Base-by-base conservation (phyloP, 2,797 vertebrate genomes). In the Bradypus variegatus region DNA sequence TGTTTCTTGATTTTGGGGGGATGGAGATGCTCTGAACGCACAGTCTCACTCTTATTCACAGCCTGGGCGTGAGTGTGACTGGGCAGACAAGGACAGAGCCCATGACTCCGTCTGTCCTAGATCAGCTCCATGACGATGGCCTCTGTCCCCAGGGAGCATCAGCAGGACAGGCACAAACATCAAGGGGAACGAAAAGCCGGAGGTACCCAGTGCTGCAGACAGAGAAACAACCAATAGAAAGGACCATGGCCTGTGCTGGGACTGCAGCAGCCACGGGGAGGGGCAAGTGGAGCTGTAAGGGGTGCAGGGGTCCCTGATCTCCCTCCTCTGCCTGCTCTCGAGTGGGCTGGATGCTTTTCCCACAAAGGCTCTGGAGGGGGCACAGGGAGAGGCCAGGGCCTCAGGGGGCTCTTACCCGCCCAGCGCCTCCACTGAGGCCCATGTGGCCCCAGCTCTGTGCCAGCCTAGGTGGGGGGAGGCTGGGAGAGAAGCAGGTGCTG, bases 391-490 rank as follows among this genome's bases (percentile, higher is more conserved):
- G 67, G 41, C 38, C 23, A 1, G 9, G 21, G 31, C 6, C n/a
- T 55, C 45, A 4, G 0, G 3, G 5, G 41, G 60, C 25, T 75
- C 69, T 84, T 38, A 6, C 2, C 31, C 33, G 45, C 5, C 33
- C 64, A 8, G 85, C 50, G 4, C 81, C 41, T 50, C 19, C 31
- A 62, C n/a, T 2, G 38, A 33, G 60, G 76, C 58, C n/a, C 5
- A 3, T 23, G 0, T 2, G 25, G 5, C 9, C 16, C 31, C 41
- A 0, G 31, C 33, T 72, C 38, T 12, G 12, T 10, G n/a, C 14
- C 6, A 1, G 69, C 16, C 33, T 25, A 10, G 76, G 0, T 2
- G 25, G 13, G 75, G 58, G n/a, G 48, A 55, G 16, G 5, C 31
- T 8, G 45, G 18, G 55, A 76, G 69, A 50, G 33, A 5, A 23